These are phyloP conservation scores for Drosophila mayaguana DNA, from an alignment of 2,888 invertebrate species.

Conservation along the genomic window DNA sequence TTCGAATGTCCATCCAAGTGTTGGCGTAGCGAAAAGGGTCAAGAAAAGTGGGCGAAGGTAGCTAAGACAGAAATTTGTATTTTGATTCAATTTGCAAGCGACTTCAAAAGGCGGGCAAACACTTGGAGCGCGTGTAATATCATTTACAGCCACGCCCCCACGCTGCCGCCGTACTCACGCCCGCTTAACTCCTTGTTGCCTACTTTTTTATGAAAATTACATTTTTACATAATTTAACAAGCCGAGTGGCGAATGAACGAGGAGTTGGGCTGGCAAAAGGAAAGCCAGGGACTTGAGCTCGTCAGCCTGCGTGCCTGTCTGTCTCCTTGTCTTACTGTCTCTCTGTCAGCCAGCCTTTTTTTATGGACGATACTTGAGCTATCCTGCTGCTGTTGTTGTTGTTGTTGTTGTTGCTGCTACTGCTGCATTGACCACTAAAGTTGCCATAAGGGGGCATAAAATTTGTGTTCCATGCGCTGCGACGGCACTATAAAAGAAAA, in stretches of 20 bases:
- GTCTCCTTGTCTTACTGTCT: conserved; percentile 5
- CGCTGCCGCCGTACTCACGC: not conserved
- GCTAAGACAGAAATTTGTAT: conserved; percentile 55
- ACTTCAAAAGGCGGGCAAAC: conserved; percentile 67
- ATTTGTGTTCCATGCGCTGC: conserved; percentile 44
- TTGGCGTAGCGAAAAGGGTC: conserved; percentile 36
- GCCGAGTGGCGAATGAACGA: conserved; percentile 23
- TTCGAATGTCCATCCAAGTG: conserved; percentile 2
- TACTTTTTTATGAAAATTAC: conserved; percentile 60
- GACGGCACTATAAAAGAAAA: conserved; percentile 46
- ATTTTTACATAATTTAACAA: conserved; percentile 76
- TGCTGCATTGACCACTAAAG: conserved; percentile 79
- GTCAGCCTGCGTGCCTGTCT: conserved; percentile 15
- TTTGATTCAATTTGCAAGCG: conserved; percentile 72
- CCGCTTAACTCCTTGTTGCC: conserved; percentile 6
- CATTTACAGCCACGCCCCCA: conserved; percentile 49
- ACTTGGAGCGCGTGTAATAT: conserved; percentile 54
- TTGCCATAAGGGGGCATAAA: conserved; percentile 74
- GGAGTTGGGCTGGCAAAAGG: conserved; percentile 1
- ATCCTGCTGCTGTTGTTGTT: conserved; percentile 13
- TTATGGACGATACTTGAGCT: conserved; percentile 46
- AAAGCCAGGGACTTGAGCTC: conserved; percentile 30
- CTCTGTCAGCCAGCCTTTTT: conserved; percentile 44
- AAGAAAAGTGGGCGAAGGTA: conserved; percentile 48
- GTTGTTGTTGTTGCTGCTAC: conserved; percentile 17